Base-by-base conservation (phyloP, 1,140 invertebrate species). In the Trissolcus basalis region DNA sequence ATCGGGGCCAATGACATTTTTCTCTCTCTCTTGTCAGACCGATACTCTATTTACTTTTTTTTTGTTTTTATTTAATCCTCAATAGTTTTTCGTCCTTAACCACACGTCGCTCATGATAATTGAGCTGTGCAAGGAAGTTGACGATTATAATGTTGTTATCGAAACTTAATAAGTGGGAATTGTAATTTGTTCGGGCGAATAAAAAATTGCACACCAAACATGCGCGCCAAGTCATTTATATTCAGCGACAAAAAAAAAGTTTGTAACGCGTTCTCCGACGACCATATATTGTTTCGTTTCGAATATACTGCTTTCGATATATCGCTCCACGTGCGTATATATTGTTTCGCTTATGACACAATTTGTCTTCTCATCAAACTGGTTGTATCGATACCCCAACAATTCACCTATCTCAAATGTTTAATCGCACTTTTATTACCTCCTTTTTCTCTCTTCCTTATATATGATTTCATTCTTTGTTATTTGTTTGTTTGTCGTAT, bases 1-100 rank as follows among this genome's bases (percentile, higher is more conserved):
- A 71, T 64, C 58, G 67, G 45, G 45, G 58, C 50, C 67, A 70
- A 70, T 70, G 67, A 55, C 50, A 61, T 61, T 53, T 60, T 60
- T 50, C 44, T 63, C 43, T 50, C 10, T 50, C 33, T 50, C 33
- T 35, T n/a, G n/a, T n/a, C 10, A 11, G 15, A 16, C 15, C 19
- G n/a, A n/a, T 50, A 10, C 48, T 47, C 11, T 13, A 10, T 53
- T 14, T 51, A 50, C 13, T 32, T 39, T n/a, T 39, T n/a, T 9
- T 9, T 39, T 11, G 0, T 32, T 50, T 51, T 59, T 60, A n/a
- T 41, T 41, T 43, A 11, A 13, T 9, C 13, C 9, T 27, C 16
- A 27, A 16, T 19, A 8, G 44, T 43, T 45, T 1, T 45, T 32
- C 33, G 14, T 32, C 36, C 16, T 15, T 13, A 11, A 15, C 48